Evolutionary conservation across 2,113 vertebrate genomes (phyloP).

Genomic region (Chaetorhynchus papuensis): DNA sequence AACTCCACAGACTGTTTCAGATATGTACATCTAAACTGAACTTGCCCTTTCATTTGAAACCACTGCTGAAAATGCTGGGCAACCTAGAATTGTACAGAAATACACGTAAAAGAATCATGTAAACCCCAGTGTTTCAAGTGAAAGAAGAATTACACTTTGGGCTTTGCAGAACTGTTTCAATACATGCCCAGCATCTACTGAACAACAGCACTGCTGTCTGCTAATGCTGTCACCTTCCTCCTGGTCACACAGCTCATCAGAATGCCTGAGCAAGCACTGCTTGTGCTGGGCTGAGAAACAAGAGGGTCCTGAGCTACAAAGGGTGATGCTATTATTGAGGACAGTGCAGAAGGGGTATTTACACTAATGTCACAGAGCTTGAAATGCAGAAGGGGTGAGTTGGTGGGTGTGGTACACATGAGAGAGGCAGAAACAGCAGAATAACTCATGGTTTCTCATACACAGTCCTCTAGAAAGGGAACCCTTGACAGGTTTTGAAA

Average conservation of each 20-base stretch:
- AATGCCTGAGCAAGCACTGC: not conserved
- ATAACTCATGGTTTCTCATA: not conserved
- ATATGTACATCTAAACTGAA: not conserved
- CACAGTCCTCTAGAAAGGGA: not conserved
- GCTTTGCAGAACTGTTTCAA: not conserved
- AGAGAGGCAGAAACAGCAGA: not conserved
- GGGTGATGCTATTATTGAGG: not conserved
- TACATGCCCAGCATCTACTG: not conserved
- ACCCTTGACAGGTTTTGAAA: not conserved
- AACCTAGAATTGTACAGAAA: not conserved
- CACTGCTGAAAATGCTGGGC: not conserved
- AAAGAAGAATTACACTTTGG: not conserved
- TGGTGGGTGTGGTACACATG: not conserved
- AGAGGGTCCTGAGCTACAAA: not conserved
- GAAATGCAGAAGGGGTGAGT: not conserved
- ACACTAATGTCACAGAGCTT: not conserved
- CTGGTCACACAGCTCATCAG: not conserved
- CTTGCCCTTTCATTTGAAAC: not conserved
- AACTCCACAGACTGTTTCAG: not conserved
- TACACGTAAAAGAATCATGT: not conserved
- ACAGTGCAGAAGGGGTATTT: not conserved
- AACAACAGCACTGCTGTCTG: not conserved
- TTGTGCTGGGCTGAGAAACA: not conserved
- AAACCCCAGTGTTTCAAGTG: not conserved
- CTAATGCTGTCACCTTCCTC: not conserved